phyloP scores from a whole-genome alignment of 2,797 vertebrate genomes.

The Tapirus indicus region DNA sequence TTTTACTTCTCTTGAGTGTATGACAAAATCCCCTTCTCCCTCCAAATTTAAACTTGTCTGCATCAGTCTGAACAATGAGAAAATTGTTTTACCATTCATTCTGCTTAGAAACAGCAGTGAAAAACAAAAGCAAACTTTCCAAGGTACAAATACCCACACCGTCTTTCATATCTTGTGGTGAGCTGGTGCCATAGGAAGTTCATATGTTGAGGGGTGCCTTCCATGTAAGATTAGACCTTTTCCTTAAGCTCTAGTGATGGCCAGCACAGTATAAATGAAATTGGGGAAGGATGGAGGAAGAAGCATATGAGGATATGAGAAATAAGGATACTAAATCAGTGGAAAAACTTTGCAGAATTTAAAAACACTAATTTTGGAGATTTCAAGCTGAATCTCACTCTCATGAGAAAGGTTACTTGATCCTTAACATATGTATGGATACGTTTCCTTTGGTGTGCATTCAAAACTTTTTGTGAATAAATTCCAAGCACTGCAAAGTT shows the following conservation, averaged over 20 bases:
- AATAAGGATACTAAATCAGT: neutral
- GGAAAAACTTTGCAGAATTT: neutral
- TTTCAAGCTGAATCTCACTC: neutral
- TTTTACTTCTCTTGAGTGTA: neutral
- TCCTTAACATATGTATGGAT: neutral
- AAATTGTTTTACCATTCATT: neutral
- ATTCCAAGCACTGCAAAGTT: neutral
- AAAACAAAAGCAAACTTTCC: neutral
- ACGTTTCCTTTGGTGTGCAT: neutral
- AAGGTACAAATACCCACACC: neutral
- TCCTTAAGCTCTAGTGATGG: neutral
- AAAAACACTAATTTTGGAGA: neutral
- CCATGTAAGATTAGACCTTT: neutral
- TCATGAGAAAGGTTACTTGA: neutral
- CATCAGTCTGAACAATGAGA: neutral
- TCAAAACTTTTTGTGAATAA: constrained; percentile 33
- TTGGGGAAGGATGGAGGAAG: neutral
- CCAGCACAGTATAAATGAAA: neutral
- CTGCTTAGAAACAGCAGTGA: neutral
- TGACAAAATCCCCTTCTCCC: neutral
- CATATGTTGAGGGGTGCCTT: neutral
- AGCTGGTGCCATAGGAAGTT: neutral
- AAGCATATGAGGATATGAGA: neutral
- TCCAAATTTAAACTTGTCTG: neutral
- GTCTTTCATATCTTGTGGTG: neutral